phyloP scores from a whole-genome alignment of 2,113 vertebrate species.

The Eulacestoma nigropectus region DNA sequence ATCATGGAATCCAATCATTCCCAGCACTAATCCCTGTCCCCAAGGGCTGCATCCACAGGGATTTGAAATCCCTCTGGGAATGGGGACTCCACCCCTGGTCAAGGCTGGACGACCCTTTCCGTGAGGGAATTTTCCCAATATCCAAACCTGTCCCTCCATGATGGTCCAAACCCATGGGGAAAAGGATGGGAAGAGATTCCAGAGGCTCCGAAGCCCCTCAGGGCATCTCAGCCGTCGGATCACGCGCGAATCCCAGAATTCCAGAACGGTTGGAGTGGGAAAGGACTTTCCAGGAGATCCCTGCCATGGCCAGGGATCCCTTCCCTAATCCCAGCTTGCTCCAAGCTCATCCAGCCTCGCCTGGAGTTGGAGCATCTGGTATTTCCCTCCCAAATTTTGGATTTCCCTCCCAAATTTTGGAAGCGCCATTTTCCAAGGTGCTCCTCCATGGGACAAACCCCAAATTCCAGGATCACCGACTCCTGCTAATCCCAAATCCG shows the following conservation, averaged over 20 bases:
- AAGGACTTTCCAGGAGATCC: background rate
- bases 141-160: accelerated
- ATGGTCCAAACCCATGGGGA: accelerated
- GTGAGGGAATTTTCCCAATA: background rate
- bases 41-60: background rate
- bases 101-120: background rate
- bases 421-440: background rate
- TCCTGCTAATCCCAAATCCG: accelerated
- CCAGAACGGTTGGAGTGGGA: background rate
- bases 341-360: background rate
- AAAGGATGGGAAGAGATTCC: background rate
- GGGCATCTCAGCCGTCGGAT: accelerated
- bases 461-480: accelerated
- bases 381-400: background rate
- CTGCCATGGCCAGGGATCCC: background rate
- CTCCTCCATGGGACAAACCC: background rate
- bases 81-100: background rate
- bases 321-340: background rate
- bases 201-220: background rate
- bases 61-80: background rate
- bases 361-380: background rate
- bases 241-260: accelerated
- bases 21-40: background rate
- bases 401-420: background rate
- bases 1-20: accelerated